Evolutionary conservation across 2,888 invertebrate species (phyloP).

Genomic region (Papilio gigon): DNA sequence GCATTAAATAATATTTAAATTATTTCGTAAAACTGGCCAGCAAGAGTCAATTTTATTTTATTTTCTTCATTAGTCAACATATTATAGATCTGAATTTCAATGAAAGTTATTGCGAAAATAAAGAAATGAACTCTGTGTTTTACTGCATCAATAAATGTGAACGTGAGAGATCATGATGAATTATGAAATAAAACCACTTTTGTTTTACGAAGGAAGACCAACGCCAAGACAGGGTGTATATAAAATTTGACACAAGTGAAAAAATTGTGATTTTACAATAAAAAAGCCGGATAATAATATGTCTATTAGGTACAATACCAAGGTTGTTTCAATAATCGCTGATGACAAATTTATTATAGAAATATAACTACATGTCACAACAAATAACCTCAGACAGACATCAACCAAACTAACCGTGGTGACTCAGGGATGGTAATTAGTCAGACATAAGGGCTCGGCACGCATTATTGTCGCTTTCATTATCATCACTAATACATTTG

Average conservation of each 20-base stretch:
- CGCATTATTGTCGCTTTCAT: slow-evolving; percentile 80
- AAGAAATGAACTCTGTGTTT: not conserved
- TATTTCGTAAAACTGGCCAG: not conserved
- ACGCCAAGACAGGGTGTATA: slow-evolving; percentile 62
- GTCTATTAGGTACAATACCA: slow-evolving; percentile 45
- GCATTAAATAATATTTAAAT: not conserved
- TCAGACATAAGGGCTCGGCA: slow-evolving; percentile 78
- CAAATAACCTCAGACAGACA: slow-evolving; percentile 80
- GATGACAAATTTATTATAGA: slow-evolving; percentile 65
- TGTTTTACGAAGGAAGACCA: slow-evolving; percentile 58
- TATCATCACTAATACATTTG: slow-evolving; percentile 65
- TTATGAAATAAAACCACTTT: slow-evolving; percentile 8
- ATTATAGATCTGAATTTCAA: too few relatives aligned
- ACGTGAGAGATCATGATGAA: not conserved
- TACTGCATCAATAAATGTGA: not conserved
- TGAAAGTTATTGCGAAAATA: not conserved
- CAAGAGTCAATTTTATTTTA: not conserved
- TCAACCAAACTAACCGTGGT: slow-evolving; percentile 78
- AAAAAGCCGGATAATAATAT: not conserved
- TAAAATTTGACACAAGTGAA: slow-evolving; percentile 23
- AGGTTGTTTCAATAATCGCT: slow-evolving; percentile 52
- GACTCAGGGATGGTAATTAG: slow-evolving; percentile 73
- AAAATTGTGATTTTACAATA: slow-evolving; percentile 9
- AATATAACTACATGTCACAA: slow-evolving; percentile 75
- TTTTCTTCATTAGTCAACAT: too few relatives aligned